These are phyloP conservation scores for Xanthorhoe spadicearia DNA, from an alignment of 2,888 invertebrate species.

Conservation along the genomic window DNA sequence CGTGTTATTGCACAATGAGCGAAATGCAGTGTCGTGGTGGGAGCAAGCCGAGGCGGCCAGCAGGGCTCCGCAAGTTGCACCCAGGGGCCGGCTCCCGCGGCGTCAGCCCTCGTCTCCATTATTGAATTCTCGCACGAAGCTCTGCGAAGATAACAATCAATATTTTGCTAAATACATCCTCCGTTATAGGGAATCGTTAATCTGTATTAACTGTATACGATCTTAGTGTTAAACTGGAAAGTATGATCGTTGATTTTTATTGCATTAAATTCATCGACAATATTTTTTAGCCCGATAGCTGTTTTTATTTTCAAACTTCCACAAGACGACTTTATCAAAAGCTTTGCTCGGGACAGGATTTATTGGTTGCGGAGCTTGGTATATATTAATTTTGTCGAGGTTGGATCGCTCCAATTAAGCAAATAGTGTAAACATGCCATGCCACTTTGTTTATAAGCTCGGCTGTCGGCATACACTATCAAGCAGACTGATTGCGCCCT, in stretches of 20 bases:
- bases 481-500: slow-evolving; percentile 37
- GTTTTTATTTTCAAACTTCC: slow-evolving; percentile 7
- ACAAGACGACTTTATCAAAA: slow-evolving; percentile 40
- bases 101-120: slow-evolving; percentile 55
- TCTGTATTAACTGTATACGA: slow-evolving; percentile 42
- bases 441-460: slow-evolving; percentile 67
- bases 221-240: slow-evolving; percentile 38
- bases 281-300: slow-evolving; percentile 6
- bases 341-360: slow-evolving; percentile 64
- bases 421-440: slow-evolving; percentile 73
- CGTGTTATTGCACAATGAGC: slow-evolving; percentile 77
- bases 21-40: slow-evolving; percentile 59
- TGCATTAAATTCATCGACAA: slow-evolving; percentile 12
- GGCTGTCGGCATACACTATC: slow-evolving; percentile 49
- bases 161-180: slow-evolving; percentile 54
- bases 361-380: slow-evolving; percentile 68
- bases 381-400: slow-evolving; percentile 78
- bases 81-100: slow-evolving; percentile 70
- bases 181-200: slow-evolving; percentile 44
- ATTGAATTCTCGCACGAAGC: slow-evolving; percentile 78
- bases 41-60: slow-evolving; percentile 58
- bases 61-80: slow-evolving; percentile 62
- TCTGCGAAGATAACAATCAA: slow-evolving; percentile 57
- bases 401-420: slow-evolving; percentile 80
- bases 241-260: slow-evolving; percentile 21